Evolutionary conservation across 2,113 vertebrate genomes (phyloP).

Genomic region (Cyprinodon tularosa): DNA sequence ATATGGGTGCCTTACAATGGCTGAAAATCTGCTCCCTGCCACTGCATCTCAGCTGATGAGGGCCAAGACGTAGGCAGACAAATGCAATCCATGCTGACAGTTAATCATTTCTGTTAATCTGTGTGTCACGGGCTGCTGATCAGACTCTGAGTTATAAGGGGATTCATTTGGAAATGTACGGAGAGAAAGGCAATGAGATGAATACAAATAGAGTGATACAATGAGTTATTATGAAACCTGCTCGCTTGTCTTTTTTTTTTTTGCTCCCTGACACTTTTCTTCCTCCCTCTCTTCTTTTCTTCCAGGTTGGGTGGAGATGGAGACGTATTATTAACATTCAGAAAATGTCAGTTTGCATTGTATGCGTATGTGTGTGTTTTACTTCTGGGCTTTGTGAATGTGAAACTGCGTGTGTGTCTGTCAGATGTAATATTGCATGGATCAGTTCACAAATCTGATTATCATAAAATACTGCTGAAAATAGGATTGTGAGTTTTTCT

Average conservation of each 20-base stretch:
- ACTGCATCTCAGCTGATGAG: constrained; percentile 21
- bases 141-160: constrained; percentile 54
- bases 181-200: constrained; percentile 59
- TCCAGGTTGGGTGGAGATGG: constrained; percentile 86
- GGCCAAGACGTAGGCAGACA: constrained; percentile 50
- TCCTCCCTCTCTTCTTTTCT: constrained; percentile 52
- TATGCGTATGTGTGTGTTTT: constrained; percentile 9
- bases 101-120: constrained; percentile 77
- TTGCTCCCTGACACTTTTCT: constrained; percentile 46
- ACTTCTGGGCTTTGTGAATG: constrained; percentile 11
- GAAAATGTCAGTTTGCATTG: constrained; percentile 45
- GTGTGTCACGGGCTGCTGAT: constrained; percentile 64
- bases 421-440: constrained; percentile 65
- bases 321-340: constrained; percentile 85
- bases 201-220: constrained; percentile 67
- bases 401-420: constrained; percentile 29
- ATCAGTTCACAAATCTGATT: constrained; percentile 70
- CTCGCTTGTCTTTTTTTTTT: constrained; percentile 57
- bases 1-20: constrained; percentile 43
- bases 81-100: constrained; percentile 70
- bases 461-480: constrained; percentile 62
- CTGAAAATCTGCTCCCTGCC: constrained; percentile 34
- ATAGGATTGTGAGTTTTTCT: constrained; percentile 58
- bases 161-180: constrained; percentile 67
- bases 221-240: constrained; percentile 59